Evolutionary conservation across 2,888 invertebrate genomes (phyloP).

Genomic region (Carcina quercana): DNA sequence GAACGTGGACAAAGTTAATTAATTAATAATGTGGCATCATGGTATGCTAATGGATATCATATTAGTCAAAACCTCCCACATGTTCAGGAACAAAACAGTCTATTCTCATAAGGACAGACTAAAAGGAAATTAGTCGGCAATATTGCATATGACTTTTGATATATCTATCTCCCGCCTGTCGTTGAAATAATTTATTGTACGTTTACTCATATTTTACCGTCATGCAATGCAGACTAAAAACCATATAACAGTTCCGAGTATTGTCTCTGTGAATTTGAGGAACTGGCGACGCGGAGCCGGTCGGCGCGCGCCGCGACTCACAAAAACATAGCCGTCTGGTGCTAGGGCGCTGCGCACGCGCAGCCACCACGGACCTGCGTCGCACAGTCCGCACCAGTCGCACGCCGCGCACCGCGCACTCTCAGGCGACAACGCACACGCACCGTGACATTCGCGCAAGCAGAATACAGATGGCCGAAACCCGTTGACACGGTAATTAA

Average conservation of each 20-base stretch:
- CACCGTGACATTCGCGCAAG: constrained; percentile 11
- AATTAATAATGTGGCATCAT: no score
- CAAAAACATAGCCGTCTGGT: constrained; percentile 61
- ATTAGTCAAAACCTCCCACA: no score
- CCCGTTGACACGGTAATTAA: constrained; percentile 31
- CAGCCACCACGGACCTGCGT: constrained; percentile 13
- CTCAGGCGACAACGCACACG: constrained; percentile 6
- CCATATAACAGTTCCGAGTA: constrained; percentile 53
- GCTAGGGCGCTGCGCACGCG: constrained; percentile 35
- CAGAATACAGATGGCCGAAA: constrained; percentile 17
- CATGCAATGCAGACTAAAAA: constrained; percentile 37
- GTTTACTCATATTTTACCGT: constrained; percentile 4
- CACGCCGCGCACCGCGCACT: constrained; percentile 12
- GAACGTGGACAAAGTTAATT: no score
- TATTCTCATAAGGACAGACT: no score
- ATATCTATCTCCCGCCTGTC: not conserved
- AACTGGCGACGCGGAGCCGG: constrained; percentile 41
- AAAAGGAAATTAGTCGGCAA: no score
- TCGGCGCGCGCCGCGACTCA: constrained; percentile 54
- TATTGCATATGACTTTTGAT: no score
- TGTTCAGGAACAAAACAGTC: no score
- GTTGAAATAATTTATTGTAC: no score
- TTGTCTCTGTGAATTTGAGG: constrained; percentile 48
- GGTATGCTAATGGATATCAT: no score
- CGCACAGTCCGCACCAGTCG: no score